A percentile compares a stretch with the other conserved stretches of the same genome.
Conservation (phyloP, 2,888 invertebrate genomes). For the Stenichneumon culpator region DNA sequence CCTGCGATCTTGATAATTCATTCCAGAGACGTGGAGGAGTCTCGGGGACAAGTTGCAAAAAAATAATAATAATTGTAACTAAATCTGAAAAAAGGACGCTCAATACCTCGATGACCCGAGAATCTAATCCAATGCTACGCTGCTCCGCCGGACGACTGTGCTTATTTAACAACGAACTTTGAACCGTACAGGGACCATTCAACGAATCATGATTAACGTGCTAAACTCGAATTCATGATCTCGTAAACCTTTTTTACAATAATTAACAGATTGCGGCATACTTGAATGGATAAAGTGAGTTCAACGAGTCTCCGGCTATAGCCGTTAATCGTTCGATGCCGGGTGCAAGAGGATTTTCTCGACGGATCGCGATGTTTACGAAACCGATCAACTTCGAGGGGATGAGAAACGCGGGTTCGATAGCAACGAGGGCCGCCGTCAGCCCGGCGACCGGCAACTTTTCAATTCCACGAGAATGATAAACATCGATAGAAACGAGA, state of each 20-base stretch:
- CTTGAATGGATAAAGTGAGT: not conserved
- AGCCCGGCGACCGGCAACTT: slow-evolving; percentile 12
- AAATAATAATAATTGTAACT: not conserved
- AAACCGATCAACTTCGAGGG: slow-evolving; percentile 44
- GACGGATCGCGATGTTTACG: slow-evolving; percentile 62
- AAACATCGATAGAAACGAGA: slow-evolving; percentile 37
- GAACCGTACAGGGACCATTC: slow-evolving; percentile 3
- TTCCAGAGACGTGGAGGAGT: not conserved
- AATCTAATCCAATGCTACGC: not conserved
- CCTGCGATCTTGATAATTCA: not conserved
- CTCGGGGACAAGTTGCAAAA: not conserved
- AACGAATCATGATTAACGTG: slow-evolving; percentile 1
- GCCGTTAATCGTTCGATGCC: slow-evolving; percentile 1
- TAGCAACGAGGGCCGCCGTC: slow-evolving; percentile 34
- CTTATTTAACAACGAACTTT: slow-evolving; percentile 5
- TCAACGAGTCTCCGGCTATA: not conserved
- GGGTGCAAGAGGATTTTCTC: slow-evolving; percentile 9
- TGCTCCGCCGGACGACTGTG: not conserved
- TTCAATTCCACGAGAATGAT: slow-evolving; percentile 60
- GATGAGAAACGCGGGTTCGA: slow-evolving; percentile 39
- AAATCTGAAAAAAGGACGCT: not conserved
- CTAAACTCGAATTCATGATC: not conserved
- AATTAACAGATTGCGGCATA: not conserved
- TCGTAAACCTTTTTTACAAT: not conserved
- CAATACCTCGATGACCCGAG: not conserved